A percentile compares a stretch with the other conserved stretches of the same genome.
These are phyloP conservation scores for Mechanitis mazaeus DNA, from an alignment of 2,888 invertebrate species.

Conservation along the genomic window DNA sequence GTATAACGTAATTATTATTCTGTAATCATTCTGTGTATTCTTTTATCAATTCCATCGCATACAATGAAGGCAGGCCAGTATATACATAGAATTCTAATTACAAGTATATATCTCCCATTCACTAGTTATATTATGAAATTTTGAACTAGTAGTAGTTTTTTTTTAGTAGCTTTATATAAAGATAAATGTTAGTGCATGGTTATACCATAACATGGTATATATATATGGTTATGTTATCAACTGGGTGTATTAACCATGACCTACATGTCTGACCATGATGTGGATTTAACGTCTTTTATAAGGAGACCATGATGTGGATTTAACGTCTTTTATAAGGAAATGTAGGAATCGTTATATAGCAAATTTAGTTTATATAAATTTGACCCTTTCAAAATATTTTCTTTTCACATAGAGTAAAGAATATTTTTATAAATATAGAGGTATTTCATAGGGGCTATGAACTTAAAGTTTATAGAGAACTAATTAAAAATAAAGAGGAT, in stretches of 20 bases:
- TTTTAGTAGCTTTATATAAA: no score
- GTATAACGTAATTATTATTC: background rate
- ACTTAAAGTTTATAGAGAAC: background rate
- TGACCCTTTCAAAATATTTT: no score
- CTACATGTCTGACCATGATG: slow-evolving; percentile 25
- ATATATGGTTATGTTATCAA: slow-evolving; percentile 2
- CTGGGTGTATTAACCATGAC: slow-evolving; percentile 26
- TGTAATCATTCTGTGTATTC: background rate
- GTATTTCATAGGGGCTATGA: no score
- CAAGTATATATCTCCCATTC: background rate
- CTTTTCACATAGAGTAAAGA: no score
- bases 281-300: slow-evolving; percentile 11
- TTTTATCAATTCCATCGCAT: slow-evolving; percentile 14
- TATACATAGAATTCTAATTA: slow-evolving; percentile 29
- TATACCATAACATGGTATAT: no score
- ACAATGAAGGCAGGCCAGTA: slow-evolving; percentile 26
- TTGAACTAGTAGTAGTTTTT: background rate
- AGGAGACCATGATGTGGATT: slow-evolving; percentile 24
- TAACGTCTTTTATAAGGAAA: no score
- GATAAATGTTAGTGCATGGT: slow-evolving; percentile 9
- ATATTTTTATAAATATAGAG: no score
- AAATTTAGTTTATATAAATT: no score
- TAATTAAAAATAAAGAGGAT: background rate
- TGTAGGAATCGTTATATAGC: no score
- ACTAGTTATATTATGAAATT: background rate